Evolutionary conservation across 2,888 invertebrate genomes (phyloP).

Genomic region (Heteropelma amictum): DNA sequence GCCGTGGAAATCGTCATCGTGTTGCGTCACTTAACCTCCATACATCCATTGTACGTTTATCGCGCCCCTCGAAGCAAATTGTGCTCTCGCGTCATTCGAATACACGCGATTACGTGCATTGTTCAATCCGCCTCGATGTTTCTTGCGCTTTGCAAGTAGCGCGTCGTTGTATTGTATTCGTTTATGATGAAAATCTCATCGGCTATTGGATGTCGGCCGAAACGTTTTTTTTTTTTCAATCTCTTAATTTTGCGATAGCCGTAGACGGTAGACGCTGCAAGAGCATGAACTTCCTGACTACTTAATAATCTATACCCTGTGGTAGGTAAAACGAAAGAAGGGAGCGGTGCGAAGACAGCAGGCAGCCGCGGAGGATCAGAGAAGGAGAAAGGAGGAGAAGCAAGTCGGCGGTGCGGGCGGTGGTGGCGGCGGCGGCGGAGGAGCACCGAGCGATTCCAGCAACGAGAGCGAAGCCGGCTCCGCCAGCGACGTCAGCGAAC

Average conservation of each 20-base stretch:
- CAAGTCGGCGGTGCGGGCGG: constrained; percentile 72
- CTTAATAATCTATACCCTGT: constrained; percentile 76
- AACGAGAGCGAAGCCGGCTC: constrained; percentile 76
- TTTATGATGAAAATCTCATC: no score
- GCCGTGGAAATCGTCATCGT: background rate
- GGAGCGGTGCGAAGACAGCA: constrained; percentile 79
- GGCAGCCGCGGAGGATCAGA: constrained; percentile 74
- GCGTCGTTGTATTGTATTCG: no score
- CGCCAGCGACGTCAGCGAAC: constrained; percentile 75
- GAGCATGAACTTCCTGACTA: constrained; percentile 76
- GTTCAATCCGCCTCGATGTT: background rate
- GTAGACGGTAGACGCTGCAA: constrained; percentile 62
- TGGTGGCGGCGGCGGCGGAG: constrained; percentile 72
- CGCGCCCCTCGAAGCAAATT: background rate
- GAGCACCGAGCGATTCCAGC: constrained; percentile 77
- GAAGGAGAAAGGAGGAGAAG: constrained; percentile 74
- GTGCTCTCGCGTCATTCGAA: background rate
- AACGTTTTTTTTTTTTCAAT: background rate
- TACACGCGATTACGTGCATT: background rate
- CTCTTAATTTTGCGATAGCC: constrained; percentile 9
- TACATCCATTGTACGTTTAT: background rate
- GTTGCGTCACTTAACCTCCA: background rate
- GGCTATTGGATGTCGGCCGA: no score
- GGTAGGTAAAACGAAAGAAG: constrained; percentile 82
- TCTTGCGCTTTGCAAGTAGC: background rate